Evolutionary conservation across 2,888 invertebrate genomes (phyloP).

Genomic region (Ormyrus labotus): DNA sequence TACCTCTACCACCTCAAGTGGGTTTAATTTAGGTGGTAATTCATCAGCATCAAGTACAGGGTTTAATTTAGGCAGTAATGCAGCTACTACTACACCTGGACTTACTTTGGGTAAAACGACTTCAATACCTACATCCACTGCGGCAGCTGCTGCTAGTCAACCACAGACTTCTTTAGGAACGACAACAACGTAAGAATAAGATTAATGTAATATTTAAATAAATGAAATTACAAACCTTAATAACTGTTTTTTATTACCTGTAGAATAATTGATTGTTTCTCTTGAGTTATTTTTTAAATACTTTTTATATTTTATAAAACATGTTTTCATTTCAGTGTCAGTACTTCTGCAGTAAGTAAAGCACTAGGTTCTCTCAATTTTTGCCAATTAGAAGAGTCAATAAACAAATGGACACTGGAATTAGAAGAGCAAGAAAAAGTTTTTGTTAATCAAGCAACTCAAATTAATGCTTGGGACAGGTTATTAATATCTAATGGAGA

Average conservation of each 20-base stretch:
- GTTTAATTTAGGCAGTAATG: slow-evolving; percentile 60
- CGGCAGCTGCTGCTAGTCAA: slow-evolving; percentile 55
- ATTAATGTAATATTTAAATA: too few relatives aligned
- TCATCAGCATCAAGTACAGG: slow-evolving; percentile 59
- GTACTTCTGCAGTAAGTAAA: slow-evolving; percentile 66
- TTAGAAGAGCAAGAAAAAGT: slow-evolving; percentile 94
- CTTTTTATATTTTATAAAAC: slow-evolving; percentile 17
- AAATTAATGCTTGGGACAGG: slow-evolving; percentile 97
- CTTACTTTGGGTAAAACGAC: slow-evolving; percentile 62
- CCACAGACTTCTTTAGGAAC: slow-evolving; percentile 68
- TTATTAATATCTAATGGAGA: slow-evolving; percentile 93
- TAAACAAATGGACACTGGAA: slow-evolving; percentile 96
- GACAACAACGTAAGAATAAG: slow-evolving; percentile 66
- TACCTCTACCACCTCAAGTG: slow-evolving; percentile 60
- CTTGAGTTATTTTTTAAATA: not conserved
- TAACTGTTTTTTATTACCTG: not conserved
- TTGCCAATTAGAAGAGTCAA: slow-evolving; percentile 90
- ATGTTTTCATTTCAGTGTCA: slow-evolving; percentile 65
- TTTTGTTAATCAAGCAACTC: slow-evolving; percentile 95
- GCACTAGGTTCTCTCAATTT: slow-evolving; percentile 82
- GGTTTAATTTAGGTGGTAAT: slow-evolving; percentile 62
- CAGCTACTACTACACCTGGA: slow-evolving; percentile 63
- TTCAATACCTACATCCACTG: slow-evolving; percentile 61
- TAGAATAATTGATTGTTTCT: not conserved
- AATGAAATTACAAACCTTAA: not conserved